These are phyloP conservation scores for Paralichthys olivaceus DNA, from an alignment of 2,113 vertebrate genomes.

Conservation along the genomic window DNA sequence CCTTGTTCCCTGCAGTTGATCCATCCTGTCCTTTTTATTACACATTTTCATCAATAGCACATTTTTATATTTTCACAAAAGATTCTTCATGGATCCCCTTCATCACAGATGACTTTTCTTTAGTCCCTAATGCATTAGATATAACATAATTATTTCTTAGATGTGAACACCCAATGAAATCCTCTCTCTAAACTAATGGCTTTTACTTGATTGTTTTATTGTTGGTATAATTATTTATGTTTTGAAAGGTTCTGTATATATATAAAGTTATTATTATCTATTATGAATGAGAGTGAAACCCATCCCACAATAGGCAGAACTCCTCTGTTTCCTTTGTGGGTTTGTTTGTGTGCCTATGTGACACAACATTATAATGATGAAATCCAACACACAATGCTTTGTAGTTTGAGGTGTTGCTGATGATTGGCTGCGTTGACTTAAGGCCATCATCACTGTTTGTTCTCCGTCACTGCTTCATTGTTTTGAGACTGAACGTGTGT, in stretches of 20 bases:
- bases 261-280: too few species aligned
- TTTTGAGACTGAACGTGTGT: constrained; percentile 52
- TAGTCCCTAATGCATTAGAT: too few species aligned
- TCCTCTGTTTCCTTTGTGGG: neutral
- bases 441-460: constrained; percentile 32
- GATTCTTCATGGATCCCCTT: neutral
- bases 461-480: constrained; percentile 48
- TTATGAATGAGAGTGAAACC: too few species aligned
- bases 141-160: too few species aligned
- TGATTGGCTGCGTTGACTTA: constrained; percentile 16
- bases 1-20: constrained; percentile 41
- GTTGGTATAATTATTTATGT: too few species aligned
- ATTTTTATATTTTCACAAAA: constrained; percentile 15
- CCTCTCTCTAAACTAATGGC: too few species aligned
- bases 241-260: too few species aligned
- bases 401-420: constrained; percentile 14
- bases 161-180: too few species aligned
- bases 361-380: constrained; percentile 16
- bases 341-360: constrained; percentile 7
- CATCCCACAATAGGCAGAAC: neutral
- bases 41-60: neutral
- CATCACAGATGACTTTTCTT: constrained; percentile 4
- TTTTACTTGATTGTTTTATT: too few species aligned
- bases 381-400: neutral
- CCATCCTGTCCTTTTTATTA: constrained; percentile 33